Evolutionary conservation across 2,113 vertebrate genomes (phyloP).

Genomic region (Chrysemys picta): DNA sequence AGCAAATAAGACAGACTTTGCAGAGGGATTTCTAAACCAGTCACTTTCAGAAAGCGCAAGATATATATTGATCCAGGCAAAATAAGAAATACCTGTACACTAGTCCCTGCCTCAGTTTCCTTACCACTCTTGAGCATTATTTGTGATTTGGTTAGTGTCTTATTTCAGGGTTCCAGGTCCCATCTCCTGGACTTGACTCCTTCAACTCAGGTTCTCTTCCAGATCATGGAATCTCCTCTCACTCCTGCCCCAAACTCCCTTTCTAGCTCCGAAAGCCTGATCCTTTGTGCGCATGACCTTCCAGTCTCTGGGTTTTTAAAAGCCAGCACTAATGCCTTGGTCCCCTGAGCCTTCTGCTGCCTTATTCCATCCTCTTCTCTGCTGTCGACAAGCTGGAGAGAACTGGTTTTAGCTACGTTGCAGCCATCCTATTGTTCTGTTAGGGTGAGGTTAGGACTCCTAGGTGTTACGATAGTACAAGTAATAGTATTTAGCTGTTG

Average conservation of each 20-base stretch:
- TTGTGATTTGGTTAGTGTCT: not conserved
- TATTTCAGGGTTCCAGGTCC: not conserved
- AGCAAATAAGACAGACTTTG: not conserved
- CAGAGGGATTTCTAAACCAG: not conserved
- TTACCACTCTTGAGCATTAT: not conserved
- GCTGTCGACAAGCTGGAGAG: not conserved
- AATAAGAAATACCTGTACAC: not conserved
- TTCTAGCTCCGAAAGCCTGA: not conserved
- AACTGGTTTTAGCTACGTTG: not conserved
- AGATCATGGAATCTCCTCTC: not conserved
- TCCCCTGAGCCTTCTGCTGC: not conserved
- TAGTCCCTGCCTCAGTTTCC: not conserved
- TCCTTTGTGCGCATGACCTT: too few species aligned
- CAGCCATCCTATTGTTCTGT: fast-evolving
- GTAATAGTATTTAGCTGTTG: not conserved
- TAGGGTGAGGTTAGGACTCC: not conserved
- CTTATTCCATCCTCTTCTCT: not conserved
- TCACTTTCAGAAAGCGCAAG: not conserved
- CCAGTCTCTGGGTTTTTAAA: not conserved
- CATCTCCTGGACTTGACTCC: not conserved
- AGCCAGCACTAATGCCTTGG: not conserved
- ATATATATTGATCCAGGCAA: not conserved
- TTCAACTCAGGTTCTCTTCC: not conserved
- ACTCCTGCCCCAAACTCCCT: not conserved
- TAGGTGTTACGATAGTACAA: not conserved